Evolutionary conservation across 2,888 invertebrate genomes (phyloP).

Genomic region (Diachrysia chrysitis): DNA sequence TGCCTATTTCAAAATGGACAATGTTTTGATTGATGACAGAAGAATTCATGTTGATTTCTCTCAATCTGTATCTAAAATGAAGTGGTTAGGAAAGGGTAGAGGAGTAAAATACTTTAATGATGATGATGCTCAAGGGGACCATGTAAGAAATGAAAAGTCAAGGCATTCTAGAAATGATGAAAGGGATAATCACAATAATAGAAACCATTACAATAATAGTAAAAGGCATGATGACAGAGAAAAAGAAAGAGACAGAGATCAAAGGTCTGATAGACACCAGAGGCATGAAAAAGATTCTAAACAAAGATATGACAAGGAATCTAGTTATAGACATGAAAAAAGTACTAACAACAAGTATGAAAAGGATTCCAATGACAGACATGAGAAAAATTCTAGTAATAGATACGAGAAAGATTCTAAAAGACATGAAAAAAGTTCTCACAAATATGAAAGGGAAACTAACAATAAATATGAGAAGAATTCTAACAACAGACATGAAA

Average conservation of each 20-base stretch:
- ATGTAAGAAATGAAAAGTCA: slow-evolving; percentile 55
- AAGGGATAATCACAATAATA: slow-evolving; percentile 51
- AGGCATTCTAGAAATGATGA: slow-evolving; percentile 52
- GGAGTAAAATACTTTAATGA: slow-evolving; percentile 91
- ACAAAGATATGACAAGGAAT: slow-evolving; percentile 15
- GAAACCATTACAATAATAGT: slow-evolving; percentile 61
- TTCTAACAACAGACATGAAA: slow-evolving; percentile 20
- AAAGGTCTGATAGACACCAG: slow-evolving; percentile 43
- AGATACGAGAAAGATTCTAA: slow-evolving; percentile 2
- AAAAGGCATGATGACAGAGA: slow-evolving; percentile 67
- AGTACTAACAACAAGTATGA: background rate
- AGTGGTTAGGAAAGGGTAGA: slow-evolving; percentile 96
- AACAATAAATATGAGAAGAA: slow-evolving; percentile 34
- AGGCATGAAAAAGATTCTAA: slow-evolving; percentile 35
- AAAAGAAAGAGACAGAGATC: slow-evolving; percentile 56
- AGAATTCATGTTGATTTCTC: slow-evolving; percentile 99
- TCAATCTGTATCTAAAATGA: slow-evolving; percentile 98
- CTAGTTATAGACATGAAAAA: background rate
- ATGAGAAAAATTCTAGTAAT: slow-evolving; percentile 31
- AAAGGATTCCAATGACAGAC: slow-evolving; percentile 18
- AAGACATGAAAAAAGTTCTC: slow-evolving; percentile 1
- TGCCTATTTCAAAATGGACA: slow-evolving; percentile 99
- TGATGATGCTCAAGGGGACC: slow-evolving; percentile 62
- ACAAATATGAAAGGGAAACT: background rate
- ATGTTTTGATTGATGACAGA: slow-evolving; percentile 99